Evolutionary conservation across 2,888 invertebrate genomes (phyloP), one percentile per base, ranked within the genome.

Genomic region (Drosophila subsilvestris): DNA sequence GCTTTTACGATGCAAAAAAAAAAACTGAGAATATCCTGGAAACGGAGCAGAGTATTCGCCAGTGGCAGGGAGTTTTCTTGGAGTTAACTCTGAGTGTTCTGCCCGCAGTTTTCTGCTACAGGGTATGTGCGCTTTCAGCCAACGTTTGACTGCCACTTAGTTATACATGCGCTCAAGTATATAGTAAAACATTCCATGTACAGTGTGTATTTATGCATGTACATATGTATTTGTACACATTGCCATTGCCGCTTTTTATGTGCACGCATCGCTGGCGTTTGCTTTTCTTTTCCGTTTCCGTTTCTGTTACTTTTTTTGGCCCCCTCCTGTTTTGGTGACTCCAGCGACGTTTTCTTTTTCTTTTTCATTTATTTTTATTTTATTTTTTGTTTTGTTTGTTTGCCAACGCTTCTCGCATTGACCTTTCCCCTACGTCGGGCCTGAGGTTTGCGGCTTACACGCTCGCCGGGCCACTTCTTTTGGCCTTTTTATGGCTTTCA

Each of bases 1-100:
- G 55, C 45, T 79, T 82, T 82, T 86, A 82, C 77, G 86, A 79
- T 14, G 83, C 69, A 78, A 73, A 73, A 12, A 78, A 73, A 73
- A 12, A 68, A 66, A 66, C 69, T 68, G 56, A 42, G 22, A 32
- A 42, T 66, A 49, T 69, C 48, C 22, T 22, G 43, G 43, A 32
- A 17, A 10, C 17, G 14, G 32, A 32, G 12, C 12, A 12, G 32
- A 32, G 32, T 12, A 12, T 12, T 12, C 32, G 32, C 25, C 9
- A 2, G 12, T 67, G 67, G 67, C 47, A 29, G 67, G 22, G 22
- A 4, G 22, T 22, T 22, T 22, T 22, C 22, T 53, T 65, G 9
- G 67, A 17, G 7, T 27, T 8, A 27, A 27, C 3, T 32, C 12
- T 29, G 12, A 4, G 29, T 32, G 32, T 32, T 14, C 12, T 37